Evolutionary conservation across 2,797 vertebrate genomes (phyloP), one percentile per base, ranked within the genome.

Genomic region (Arctocebus calabarensis): DNA sequence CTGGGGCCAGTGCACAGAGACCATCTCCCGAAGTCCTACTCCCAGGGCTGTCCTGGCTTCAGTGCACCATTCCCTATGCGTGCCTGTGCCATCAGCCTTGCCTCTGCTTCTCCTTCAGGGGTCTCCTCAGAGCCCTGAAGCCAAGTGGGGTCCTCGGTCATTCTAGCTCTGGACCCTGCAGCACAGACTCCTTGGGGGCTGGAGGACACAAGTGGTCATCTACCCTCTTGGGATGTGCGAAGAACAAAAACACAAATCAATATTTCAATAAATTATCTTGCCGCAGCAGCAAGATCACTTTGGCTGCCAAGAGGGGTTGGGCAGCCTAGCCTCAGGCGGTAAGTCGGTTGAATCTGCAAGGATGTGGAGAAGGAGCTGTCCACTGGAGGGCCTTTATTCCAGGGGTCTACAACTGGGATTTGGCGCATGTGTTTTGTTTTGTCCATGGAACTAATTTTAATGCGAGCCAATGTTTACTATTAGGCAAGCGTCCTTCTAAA

Each of bases 241-340:
- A 52, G 84, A 78, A 79, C 84, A 85, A 88, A 94, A 94, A 91
- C 45, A 14, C 93, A 92, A 64, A 94, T 90, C 95, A 88, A 88
- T 94, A 94, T 78, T 88, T 74, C 88, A 94, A 55, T 92, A 52
- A 95, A 94, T 96, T 88, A 94, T 64, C 92, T 92, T 94, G 84
- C 66, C 2, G 0, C 27, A 23, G 89, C 62, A 32, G 62, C 5
- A 4, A 22, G 48, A 52, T 91, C 62, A 19, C 22, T 29, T 48
- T 20, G 87, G 74, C 68, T 81, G 84, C 94, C 48, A 48, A 64
- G 70, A 74, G 75, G 61, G 43, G 2, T 75, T 45, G n/a, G 78
- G 83, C 45, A 48, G 8, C 19, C 1, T 34, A 10, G 48, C 7
- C 0, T 59, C 32, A 16, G 22, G 23, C n/a, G 68, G 71, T 17